These are phyloP conservation scores for Caenorhabditis sp. DNA, from an alignment of 2,888 invertebrate genomes.

Conservation along the genomic window DNA sequence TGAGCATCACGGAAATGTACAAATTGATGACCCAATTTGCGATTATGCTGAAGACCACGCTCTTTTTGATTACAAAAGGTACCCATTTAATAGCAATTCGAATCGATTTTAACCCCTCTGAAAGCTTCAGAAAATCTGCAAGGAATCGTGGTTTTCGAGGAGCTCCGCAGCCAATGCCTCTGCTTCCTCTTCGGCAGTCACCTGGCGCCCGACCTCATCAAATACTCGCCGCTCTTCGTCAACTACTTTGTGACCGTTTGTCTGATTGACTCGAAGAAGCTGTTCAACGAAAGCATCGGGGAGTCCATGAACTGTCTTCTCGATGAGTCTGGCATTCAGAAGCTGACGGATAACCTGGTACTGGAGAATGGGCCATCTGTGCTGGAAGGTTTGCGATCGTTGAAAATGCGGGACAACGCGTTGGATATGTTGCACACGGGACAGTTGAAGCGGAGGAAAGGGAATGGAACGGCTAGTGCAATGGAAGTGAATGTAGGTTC, in stretches of 20 bases:
- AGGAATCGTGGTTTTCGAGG: constrained; percentile 51
- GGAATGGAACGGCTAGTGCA: background rate
- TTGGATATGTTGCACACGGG: constrained; percentile 61
- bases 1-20: constrained; percentile 45
- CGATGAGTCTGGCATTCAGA: constrained; percentile 40
- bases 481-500: background rate
- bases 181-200: constrained; percentile 45
- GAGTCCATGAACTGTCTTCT: constrained; percentile 18
- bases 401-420: constrained; percentile 44
- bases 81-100: background rate
- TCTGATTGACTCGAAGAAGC: constrained; percentile 31
- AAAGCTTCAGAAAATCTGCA: constrained; percentile 24
- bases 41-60: constrained; percentile 50
- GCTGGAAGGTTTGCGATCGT: constrained; percentile 15
- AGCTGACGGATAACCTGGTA: constrained; percentile 15
- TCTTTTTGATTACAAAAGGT: constrained; percentile 53
- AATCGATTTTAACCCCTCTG: background rate
- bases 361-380: constrained; percentile 52
- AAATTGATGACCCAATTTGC: constrained; percentile 53
- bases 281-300: constrained; percentile 44
- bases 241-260: constrained; percentile 36
- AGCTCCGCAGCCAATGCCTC: constrained; percentile 37
- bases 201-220: constrained; percentile 27
- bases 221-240: constrained; percentile 39
- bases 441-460: constrained; percentile 43